Evolutionary conservation across 1,140 invertebrate species (phyloP).

Genomic region (Zaprionus vittiger): DNA sequence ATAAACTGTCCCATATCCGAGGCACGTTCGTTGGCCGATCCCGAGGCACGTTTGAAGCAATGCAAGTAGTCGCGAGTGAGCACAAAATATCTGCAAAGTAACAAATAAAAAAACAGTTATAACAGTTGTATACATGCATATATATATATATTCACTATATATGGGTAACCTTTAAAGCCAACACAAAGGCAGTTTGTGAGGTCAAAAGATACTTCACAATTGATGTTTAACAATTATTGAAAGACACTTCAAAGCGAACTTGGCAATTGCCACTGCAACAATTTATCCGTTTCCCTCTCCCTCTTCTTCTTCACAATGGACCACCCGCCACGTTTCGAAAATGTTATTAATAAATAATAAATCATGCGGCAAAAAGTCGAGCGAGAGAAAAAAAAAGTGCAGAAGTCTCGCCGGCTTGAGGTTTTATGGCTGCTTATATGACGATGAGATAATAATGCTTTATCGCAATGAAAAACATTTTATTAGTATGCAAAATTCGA

Average conservation of each 20-base stretch:
- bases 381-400: conserved; percentile 13
- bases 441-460: conserved; percentile 55
- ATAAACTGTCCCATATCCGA: conserved; percentile 90
- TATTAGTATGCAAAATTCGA: conserved; percentile 48
- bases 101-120: background rate
- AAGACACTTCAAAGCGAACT: conserved; percentile 22
- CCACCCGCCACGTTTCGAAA: conserved; percentile 18
- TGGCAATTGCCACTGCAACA: conserved; percentile 51
- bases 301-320: conserved; percentile 1
- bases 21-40: conserved; percentile 86
- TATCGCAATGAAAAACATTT: conserved; percentile 62
- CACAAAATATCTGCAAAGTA: conserved; percentile 86
- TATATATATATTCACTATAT: conserved; percentile 15
- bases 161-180: conserved; percentile 35
- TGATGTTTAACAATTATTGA: conserved; percentile 28
- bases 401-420: conserved; percentile 35
- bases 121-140: background rate
- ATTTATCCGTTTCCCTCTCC: conserved; percentile 28
- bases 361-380: conserved; percentile 59
- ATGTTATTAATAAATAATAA: conserved; percentile 76
- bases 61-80: conserved; percentile 89
- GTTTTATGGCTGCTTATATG: conserved; percentile 55
- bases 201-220: conserved; percentile 45
- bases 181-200: conserved; percentile 40
- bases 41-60: conserved; percentile 88